These are phyloP conservation scores for Hedya salicella DNA, from an alignment of 2,888 invertebrate genomes.

Conservation along the genomic window DNA sequence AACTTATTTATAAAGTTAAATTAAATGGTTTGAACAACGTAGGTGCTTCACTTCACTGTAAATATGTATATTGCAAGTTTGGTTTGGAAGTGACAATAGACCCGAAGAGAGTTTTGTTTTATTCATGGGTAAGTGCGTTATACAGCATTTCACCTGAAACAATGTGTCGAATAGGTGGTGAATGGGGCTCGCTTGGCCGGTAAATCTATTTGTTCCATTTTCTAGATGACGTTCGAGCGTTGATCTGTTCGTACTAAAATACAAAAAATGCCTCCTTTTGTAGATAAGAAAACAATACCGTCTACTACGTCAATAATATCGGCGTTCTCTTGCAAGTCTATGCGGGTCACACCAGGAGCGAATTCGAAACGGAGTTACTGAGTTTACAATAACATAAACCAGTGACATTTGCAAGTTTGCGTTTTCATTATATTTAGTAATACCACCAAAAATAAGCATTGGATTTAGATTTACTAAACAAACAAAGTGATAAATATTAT, in stretches of 20 bases:
- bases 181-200: conserved; percentile 22
- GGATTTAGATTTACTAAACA: not conserved
- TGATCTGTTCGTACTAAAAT: not conserved
- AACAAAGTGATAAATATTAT: not conserved
- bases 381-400: not conserved
- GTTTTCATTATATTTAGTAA: not conserved
- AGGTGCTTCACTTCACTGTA: not conserved
- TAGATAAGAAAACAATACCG: not conserved
- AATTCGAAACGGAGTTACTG: not conserved
- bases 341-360: not conserved
- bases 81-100: conserved; percentile 6
- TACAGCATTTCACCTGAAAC: conserved; percentile 18
- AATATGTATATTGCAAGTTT: conserved; percentile 3
- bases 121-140: conserved; percentile 29
- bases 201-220: conserved; percentile 33
- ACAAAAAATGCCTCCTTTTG: not conserved
- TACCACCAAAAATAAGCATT: not conserved
- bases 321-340: not conserved
- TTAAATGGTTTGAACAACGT: not conserved
- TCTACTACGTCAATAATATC: not conserved
- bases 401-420: not conserved
- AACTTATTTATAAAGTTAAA: not conserved
- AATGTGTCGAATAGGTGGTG: conserved; percentile 21
- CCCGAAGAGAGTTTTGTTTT: conserved; percentile 17
- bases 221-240: conserved; percentile 18